Conservation (phyloP, 2,113 vertebrate genomes). For the Cheilinus undulatus region DNA sequence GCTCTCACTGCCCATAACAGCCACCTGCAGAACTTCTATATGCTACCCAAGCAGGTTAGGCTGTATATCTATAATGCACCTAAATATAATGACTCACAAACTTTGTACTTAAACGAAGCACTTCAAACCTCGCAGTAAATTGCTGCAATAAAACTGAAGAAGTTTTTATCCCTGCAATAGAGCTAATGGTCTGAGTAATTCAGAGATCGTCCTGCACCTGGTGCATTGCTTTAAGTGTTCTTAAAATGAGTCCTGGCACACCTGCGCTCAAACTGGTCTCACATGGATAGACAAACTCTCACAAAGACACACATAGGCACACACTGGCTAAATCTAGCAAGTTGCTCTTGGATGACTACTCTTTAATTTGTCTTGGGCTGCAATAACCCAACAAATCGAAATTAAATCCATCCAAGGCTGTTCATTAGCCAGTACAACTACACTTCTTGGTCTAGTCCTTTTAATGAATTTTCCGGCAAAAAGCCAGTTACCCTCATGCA, state of each 20-base stretch:
- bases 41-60: too few species aligned
- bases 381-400: constrained; percentile 49
- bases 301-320: constrained; percentile 33
- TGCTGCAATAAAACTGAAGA: constrained; percentile 22
- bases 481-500: background rate
- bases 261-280: constrained; percentile 18
- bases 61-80: background rate
- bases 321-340: constrained; percentile 35
- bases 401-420: constrained; percentile 1
- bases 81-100: background rate
- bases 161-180: constrained; percentile 24
- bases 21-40: too few species aligned
- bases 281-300: constrained; percentile 25
- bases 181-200: constrained; percentile 61
- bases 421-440: background rate
- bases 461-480: background rate
- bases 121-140: constrained; percentile 4
- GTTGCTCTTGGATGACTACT: constrained; percentile 47
- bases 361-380: constrained; percentile 52
- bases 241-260: constrained; percentile 36
- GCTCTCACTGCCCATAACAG: too few species aligned
- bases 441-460: background rate
- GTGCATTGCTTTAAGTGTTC: constrained; percentile 31
- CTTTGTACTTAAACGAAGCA: background rate
- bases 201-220: constrained; percentile 42